Percentiles rank a stretch among this genome's conserved stretches.
These are phyloP conservation scores for Hetaerina titia DNA, from an alignment of 2,888 invertebrate species.

Conservation along the genomic window DNA sequence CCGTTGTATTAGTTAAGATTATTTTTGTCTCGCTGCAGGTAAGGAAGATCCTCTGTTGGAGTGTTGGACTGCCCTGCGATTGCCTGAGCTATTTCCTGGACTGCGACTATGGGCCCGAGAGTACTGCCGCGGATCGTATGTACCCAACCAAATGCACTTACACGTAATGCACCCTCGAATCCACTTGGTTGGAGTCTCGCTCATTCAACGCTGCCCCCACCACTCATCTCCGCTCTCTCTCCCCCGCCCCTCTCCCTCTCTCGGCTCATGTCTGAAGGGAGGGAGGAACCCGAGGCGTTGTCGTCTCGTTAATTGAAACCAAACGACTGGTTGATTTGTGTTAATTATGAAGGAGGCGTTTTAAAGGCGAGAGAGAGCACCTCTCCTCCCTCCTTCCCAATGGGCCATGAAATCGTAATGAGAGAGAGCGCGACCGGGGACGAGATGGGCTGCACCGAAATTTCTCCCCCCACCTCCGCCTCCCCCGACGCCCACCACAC, in stretches of 20 bases:
- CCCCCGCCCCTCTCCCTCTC: neutral
- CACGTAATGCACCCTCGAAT: too few relatives aligned
- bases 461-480: neutral
- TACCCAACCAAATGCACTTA: too few relatives aligned
- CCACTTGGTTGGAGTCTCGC: too few relatives aligned
- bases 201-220: neutral
- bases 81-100: too few relatives aligned
- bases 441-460: neutral
- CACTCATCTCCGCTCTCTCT: neutral
- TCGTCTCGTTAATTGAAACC: constrained; percentile 20
- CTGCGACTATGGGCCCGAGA: too few relatives aligned
- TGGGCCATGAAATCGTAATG: constrained; percentile 10
- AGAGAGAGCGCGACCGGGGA: neutral
- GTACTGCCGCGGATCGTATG: too few relatives aligned
- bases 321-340: constrained; percentile 19
- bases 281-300: neutral
- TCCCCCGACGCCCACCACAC: neutral
- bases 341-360: neutral
- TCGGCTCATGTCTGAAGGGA: neutral
- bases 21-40: too few relatives aligned
- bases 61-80: too few relatives aligned
- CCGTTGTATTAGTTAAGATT: too few relatives aligned
- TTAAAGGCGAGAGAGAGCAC: neutral
- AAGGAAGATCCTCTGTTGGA: too few relatives aligned
- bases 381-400: neutral